phyloP scores from a whole-genome alignment of 2,888 invertebrate species.

The Epinotia brunnichana region DNA sequence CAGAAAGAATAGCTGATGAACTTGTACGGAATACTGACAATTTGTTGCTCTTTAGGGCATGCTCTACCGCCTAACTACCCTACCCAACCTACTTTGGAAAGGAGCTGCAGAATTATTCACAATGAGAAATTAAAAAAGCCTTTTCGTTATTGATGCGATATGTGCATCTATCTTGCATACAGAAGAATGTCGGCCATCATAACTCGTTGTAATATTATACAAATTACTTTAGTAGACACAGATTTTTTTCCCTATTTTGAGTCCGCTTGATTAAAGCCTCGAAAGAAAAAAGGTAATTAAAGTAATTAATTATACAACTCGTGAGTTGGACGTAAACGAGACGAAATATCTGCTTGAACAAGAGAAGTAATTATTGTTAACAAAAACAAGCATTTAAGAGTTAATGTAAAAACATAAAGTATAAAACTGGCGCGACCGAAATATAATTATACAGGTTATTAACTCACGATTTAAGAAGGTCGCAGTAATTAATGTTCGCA shows the following conservation, averaged over 20 bases:
- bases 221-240: neutral
- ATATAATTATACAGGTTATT: conserved; percentile 70
- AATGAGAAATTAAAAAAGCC: no score
- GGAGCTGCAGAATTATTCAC: no score
- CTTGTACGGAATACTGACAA: no score
- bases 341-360: conserved; percentile 55
- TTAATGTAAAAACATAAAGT: conserved; percentile 60
- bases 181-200: neutral
- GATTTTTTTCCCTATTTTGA: neutral
- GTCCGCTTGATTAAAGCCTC: conserved; percentile 1
- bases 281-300: conserved; percentile 25
- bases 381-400: conserved; percentile 57
- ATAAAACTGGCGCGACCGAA: conserved; percentile 64
- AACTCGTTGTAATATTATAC: neutral
- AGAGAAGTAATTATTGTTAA: conserved; percentile 55
- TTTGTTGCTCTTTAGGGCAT: no score
- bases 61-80: no score
- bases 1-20: no score
- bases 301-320: conserved; percentile 24
- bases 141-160: no score
- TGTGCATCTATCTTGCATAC: no score
- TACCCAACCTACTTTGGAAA: no score
- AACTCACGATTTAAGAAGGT: conserved; percentile 71
- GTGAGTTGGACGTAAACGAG: conserved; percentile 35
- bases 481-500: conserved; percentile 75